Evolutionary conservation across 2,113 vertebrate species (phyloP).

Genomic region (Seriola dumerili): DNA sequence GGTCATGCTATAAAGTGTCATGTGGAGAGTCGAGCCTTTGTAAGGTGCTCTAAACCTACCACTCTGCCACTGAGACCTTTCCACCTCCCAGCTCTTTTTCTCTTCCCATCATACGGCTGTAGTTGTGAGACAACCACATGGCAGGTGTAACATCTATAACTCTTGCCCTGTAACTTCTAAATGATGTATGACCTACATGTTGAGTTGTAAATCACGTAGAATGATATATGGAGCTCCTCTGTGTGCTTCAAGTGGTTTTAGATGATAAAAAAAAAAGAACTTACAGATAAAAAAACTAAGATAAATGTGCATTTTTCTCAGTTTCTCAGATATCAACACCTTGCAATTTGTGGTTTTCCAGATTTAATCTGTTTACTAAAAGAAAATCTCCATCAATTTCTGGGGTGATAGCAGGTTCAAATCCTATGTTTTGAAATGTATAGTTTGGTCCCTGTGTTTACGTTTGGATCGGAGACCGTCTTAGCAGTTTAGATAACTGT

Average conservation of each 20-base stretch:
- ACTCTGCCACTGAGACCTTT: slow-evolving; percentile 61
- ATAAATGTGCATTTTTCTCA: too few species aligned
- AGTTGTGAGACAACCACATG: slow-evolving; percentile 35
- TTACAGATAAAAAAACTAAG: too few species aligned
- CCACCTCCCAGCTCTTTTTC: slow-evolving; percentile 48
- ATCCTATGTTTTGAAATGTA: background rate
- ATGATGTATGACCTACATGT: slow-evolving; percentile 29
- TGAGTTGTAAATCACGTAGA: slow-evolving; percentile 30
- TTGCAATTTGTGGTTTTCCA: too few species aligned
- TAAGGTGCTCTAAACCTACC: slow-evolving; percentile 63
- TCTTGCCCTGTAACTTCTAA: slow-evolving; percentile 33
- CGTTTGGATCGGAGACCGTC: background rate
- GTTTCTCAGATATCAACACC: too few species aligned
- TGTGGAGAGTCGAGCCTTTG: slow-evolving; percentile 74
- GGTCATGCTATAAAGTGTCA: slow-evolving; percentile 76
- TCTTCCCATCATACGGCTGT: slow-evolving; percentile 10
- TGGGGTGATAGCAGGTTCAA: background rate
- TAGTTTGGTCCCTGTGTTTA: background rate
- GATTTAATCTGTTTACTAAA: too few species aligned
- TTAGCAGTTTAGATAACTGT: background rate
- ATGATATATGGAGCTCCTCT: slow-evolving; percentile 25
- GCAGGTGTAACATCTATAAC: slow-evolving; percentile 24
- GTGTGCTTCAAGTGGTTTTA: slow-evolving; percentile 21
- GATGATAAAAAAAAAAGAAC: background rate
- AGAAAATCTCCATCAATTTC: background rate